Evolutionary conservation across 2,113 vertebrate species (phyloP).

Genomic region (Speoplatyrhinus poulsoni): DNA sequence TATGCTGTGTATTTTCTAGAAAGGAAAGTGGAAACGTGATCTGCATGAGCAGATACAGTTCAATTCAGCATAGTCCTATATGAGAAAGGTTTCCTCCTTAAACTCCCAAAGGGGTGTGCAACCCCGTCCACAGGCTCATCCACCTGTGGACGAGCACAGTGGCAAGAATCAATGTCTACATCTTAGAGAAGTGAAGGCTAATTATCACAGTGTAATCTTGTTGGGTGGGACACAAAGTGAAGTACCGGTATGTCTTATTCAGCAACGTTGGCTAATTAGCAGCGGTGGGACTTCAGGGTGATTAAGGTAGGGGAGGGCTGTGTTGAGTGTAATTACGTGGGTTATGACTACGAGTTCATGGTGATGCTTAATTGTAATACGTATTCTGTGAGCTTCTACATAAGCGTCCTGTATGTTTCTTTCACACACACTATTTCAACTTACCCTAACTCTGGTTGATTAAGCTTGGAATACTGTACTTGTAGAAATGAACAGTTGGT

Average conservation of each 20-base stretch:
- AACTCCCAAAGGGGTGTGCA: constrained; percentile 32
- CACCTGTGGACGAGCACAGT: constrained; percentile 44
- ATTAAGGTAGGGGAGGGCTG: constrained; percentile 49
- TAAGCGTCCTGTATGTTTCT: constrained; percentile 52
- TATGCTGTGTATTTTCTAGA: constrained; percentile 20
- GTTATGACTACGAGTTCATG: constrained; percentile 53
- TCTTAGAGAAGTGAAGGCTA: constrained; percentile 34
- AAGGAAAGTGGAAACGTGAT: constrained; percentile 11
- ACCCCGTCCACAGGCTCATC: constrained; percentile 19
- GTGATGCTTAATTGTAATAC: constrained; percentile 68
- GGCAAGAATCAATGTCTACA: constrained; percentile 8
- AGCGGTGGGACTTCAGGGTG: constrained; percentile 51
- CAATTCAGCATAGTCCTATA: constrained; percentile 18
- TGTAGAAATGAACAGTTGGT: too few relatives aligned
- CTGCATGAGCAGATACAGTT: constrained; percentile 13
- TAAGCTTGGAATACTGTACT: not conserved
- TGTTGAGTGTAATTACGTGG: constrained; percentile 70
- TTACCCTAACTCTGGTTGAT: constrained; percentile 22
- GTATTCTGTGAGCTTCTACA: constrained; percentile 54
- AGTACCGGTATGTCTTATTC: constrained; percentile 35
- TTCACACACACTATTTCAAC: constrained; percentile 45
- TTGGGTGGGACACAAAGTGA: not conserved
- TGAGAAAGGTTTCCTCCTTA: constrained; percentile 39
- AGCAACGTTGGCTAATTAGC: constrained; percentile 65
- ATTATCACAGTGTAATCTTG: constrained; percentile 47